Percentiles rank a stretch among this genome's conserved stretches.
Conservation (phyloP, 2,797 vertebrate genomes). For the Darevskia mixta region DNA sequence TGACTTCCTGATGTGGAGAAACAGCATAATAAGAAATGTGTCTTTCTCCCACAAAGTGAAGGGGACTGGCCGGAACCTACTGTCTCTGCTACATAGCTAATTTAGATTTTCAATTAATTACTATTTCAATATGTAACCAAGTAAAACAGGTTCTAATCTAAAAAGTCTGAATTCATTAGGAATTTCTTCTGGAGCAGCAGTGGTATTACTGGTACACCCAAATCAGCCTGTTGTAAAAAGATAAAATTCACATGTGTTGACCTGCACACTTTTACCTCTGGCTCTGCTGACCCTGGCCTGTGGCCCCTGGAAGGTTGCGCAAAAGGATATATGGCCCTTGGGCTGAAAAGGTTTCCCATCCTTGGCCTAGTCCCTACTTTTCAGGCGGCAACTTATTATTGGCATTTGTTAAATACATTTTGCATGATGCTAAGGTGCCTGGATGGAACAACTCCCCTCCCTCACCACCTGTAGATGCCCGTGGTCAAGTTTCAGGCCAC, state of each 20-base stretch:
- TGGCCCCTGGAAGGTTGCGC: too few relatives aligned
- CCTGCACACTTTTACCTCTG: too few relatives aligned
- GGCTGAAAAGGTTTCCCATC: too few relatives aligned
- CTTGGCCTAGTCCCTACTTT: neutral
- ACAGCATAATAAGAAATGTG: too few relatives aligned
- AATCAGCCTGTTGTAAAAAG: too few relatives aligned
- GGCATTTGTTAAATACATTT: neutral
- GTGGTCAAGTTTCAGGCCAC: too few relatives aligned
- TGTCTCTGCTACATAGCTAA: neutral
- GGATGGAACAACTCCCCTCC: too few relatives aligned
- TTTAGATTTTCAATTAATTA: neutral
- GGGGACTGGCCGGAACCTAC: neutral
- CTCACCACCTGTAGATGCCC: too few relatives aligned
- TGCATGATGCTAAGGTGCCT: neutral
- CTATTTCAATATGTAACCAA: neutral
- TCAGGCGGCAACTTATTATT: neutral
- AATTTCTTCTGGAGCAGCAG: neutral
- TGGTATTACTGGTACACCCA: neutral
- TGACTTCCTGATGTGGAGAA: neutral
- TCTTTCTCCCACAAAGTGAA: neutral
- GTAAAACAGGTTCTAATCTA: neutral
- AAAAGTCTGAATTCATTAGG: conserved; percentile 7
- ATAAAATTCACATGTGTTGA: too few relatives aligned
- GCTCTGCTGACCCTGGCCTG: too few relatives aligned
- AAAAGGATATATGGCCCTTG: neutral